Percentiles rank a stretch among this genome's conserved stretches.
Conservation (phyloP, 2,888 invertebrate genomes). For the Myopa testacea region DNA sequence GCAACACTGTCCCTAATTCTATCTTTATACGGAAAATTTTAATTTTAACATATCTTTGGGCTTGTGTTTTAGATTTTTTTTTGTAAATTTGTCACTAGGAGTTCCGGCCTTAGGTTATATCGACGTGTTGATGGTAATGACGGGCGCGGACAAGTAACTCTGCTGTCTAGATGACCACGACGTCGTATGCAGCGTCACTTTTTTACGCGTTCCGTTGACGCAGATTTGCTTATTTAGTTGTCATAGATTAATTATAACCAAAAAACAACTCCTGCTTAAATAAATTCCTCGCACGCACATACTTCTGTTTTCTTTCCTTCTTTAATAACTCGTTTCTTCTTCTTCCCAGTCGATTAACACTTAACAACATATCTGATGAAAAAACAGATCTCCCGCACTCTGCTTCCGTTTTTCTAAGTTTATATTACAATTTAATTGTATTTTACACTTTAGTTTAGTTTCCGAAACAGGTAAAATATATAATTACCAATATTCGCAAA, state of each 20-base stretch:
- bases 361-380: slow-evolving; percentile 24
- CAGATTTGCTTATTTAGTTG: background rate
- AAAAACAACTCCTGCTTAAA: slow-evolving; percentile 11
- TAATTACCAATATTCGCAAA: slow-evolving; percentile 18
- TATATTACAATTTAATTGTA: slow-evolving; percentile 41
- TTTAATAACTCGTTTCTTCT: slow-evolving; percentile 26
- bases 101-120: slow-evolving; percentile 29
- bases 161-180: slow-evolving; percentile 16
- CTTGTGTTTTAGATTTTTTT: slow-evolving; percentile 19
- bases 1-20: slow-evolving; percentile 42
- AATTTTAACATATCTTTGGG: slow-evolving; percentile 24
- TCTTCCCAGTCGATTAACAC: slow-evolving; percentile 21
- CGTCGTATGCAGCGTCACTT: slow-evolving; percentile 3
- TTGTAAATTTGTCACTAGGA: slow-evolving; percentile 22
- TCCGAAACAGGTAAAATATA: slow-evolving; percentile 13
- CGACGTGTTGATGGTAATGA: slow-evolving; percentile 24
- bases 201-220: background rate
- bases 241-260: background rate
- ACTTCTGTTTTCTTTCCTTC: slow-evolving; percentile 28
- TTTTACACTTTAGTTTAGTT: background rate
- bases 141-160: slow-evolving; percentile 23
- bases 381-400: background rate
- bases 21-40: slow-evolving; percentile 20
- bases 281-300: slow-evolving; percentile 39
- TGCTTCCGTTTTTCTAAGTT: background rate